phyloP scores from a whole-genome alignment of 2,797 vertebrate genomes.

The Pangasius mekongensis region DNA sequence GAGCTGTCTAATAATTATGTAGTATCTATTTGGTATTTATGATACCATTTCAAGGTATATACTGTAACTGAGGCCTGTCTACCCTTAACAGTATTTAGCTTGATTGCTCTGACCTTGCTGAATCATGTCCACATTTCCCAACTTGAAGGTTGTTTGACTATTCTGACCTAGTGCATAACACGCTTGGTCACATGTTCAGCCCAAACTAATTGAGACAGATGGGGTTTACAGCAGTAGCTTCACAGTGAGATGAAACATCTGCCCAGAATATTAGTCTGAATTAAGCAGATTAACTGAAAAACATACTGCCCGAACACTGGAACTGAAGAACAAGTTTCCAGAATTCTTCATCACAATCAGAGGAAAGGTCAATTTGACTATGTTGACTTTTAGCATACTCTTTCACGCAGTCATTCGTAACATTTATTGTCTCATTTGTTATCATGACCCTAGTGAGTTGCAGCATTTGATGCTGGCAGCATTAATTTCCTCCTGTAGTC shows the following conservation, averaged over 20 bases:
- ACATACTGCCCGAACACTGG: constrained; percentile 37
- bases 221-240: constrained; percentile 50
- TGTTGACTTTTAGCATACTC: constrained; percentile 3
- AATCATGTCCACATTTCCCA: constrained; percentile 33
- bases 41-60: neutral
- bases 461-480: neutral
- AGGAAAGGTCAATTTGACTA: constrained; percentile 15
- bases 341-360: constrained; percentile 30
- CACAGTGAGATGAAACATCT: constrained; percentile 56
- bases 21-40: neutral
- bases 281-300: constrained; percentile 56
- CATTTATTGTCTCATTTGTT: neutral
- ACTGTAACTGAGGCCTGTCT: neutral
- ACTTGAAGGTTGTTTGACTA: constrained; percentile 43
- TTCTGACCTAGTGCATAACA: constrained; percentile 43
- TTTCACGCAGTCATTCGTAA: neutral
- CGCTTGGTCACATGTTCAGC: constrained; percentile 46
- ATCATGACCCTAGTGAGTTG: neutral
- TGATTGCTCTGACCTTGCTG: constrained; percentile 3
- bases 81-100: neutral
- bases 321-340: constrained; percentile 25
- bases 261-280: constrained; percentile 53
- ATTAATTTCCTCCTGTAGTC: constrained; percentile 21
- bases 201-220: constrained; percentile 57
- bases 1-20: constrained; percentile 16